Conservation (phyloP, 2,113 vertebrate species). For the Cepphus grylle region DNA sequence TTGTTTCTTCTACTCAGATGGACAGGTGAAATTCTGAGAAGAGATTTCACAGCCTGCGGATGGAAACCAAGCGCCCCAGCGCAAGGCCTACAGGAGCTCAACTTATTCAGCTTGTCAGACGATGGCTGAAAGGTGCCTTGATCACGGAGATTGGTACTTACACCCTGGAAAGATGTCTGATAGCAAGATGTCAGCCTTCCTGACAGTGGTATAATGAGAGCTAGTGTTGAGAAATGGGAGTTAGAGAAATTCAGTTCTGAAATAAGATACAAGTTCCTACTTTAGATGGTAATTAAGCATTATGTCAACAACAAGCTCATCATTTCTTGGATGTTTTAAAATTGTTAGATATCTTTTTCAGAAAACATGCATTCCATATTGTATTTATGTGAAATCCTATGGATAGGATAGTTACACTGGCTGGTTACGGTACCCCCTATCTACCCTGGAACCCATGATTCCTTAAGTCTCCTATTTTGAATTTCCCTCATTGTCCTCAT, state of each 20-base stretch:
- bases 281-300: conserved; percentile 28
- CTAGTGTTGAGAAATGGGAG: background rate
- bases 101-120: conserved; percentile 26
- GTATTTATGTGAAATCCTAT: background rate
- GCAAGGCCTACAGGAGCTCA: background rate
- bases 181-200: conserved; percentile 32
- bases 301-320: conserved; percentile 25
- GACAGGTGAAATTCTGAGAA: background rate
- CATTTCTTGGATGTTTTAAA: background rate
- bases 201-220: conserved; percentile 51
- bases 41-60: background rate
- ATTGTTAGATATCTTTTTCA: background rate
- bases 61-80: background rate
- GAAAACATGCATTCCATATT: background rate
- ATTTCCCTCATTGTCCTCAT: background rate
- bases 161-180: conserved; percentile 27
- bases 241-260: background rate
- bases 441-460: background rate
- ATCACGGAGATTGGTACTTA: conserved; percentile 43
- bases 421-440: background rate
- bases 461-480: background rate
- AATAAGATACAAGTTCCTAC: conserved; percentile 1
- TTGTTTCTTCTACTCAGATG: background rate
- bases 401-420: background rate
- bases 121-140: conserved; percentile 25